Evolutionary conservation across 2,888 invertebrate genomes (phyloP), one percentile per base, ranked within the genome.

Genomic region (Leptinotarsa haldemani): DNA sequence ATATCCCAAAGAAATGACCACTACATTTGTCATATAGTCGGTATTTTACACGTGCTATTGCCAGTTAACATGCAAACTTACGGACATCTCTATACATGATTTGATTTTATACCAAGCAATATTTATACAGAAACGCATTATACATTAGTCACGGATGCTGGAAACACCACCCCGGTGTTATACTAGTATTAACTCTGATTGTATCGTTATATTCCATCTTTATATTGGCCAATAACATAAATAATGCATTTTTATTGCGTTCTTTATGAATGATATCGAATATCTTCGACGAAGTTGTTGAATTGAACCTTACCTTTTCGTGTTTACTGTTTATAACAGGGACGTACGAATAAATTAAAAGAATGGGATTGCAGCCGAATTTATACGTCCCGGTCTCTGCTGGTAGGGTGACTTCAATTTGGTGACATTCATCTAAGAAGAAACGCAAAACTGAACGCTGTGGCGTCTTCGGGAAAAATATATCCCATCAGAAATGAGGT

Each of bases 21-120:
- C 78, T 78, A 81, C 83, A 83, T 83, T 82, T 84, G 84, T 84
- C 84, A 84, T 84, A 83, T 79, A 82, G 80, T 82, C 80, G 80
- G 80, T 84, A 84, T 84, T 84, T 84, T 83, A 84, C 83, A 80
- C 82, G 80, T 82, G 81, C 80, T 82, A 84, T 84, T 83, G 82
- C 84, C 78, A 79, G 80, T 84, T 82, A 83, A 82, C 84, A 84
- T 84, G 84, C 84, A 79, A 84, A 82, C 81, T 74, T 82, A 79
- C 79, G 79, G 80, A 80, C 80, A 80, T 81, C 80, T 82, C 82
- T 80, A 82, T 82, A 82, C 79, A 78, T 79, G 82, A 81, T 82
- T 82, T 80, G 81, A 82, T 82, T 82, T 82, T 82, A 82, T 82
- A 80, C 79, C 80, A 73, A 78, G 81, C 82, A 82, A 81, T 82